These are phyloP conservation scores for Picus viridis DNA, from an alignment of 2,797 vertebrate genomes.

Conservation along the genomic window DNA sequence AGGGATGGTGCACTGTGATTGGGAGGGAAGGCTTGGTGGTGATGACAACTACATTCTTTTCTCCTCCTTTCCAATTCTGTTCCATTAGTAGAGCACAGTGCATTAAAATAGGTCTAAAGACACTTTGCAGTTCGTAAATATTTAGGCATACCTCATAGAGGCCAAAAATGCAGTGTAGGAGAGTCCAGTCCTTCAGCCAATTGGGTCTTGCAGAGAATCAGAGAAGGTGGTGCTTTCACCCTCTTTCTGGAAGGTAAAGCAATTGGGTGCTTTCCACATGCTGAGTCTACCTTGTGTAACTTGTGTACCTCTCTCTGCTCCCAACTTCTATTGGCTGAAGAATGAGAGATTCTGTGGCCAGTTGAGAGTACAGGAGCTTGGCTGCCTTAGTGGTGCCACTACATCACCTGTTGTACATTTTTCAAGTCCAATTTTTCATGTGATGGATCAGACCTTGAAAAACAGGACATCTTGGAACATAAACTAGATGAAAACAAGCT, in stretches of 20 bases:
- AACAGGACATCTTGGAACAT: slow-evolving; percentile 58
- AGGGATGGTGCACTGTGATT: neutral
- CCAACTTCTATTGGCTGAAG: neutral
- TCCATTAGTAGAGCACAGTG: neutral
- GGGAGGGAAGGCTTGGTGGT: neutral
- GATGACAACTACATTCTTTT: neutral
- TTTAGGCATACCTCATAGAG: neutral
- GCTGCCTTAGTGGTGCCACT: slow-evolving; percentile 6
- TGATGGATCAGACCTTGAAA: slow-evolving; percentile 67
- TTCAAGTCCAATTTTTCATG: slow-evolving; percentile 24
- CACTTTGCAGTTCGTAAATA: neutral
- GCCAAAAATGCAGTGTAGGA: neutral
- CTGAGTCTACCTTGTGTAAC: accelerated
- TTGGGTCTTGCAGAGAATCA: neutral
- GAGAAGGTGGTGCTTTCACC: neutral
- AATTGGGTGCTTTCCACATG: neutral
- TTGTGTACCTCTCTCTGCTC: neutral
- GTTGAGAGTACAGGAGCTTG: neutral
- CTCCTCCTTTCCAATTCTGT: neutral
- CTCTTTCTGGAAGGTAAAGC: neutral
- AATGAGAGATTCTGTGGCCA: neutral
- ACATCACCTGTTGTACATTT: neutral
- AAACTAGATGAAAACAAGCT: slow-evolving; percentile 75
- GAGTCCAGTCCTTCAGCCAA: neutral
- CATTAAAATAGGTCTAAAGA: neutral